phyloP scores from a whole-genome alignment of 2,888 invertebrate genomes.

The Pedicia rivosa region DNA sequence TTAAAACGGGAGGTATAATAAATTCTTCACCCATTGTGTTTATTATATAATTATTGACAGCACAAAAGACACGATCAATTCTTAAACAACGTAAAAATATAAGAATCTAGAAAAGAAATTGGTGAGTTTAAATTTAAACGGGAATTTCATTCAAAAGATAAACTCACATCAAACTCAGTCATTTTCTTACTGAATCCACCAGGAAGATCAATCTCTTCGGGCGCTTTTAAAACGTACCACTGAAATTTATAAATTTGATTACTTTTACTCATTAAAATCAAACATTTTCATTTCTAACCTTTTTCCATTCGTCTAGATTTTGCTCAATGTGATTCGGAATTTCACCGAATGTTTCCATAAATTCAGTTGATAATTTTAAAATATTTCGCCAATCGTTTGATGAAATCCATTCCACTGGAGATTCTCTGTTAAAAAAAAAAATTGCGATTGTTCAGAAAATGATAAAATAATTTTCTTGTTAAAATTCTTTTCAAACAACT shows the following conservation, averaged over 20 bases:
- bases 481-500: no score
- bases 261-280: no score
- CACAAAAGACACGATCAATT: conserved; percentile 72
- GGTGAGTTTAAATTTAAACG: no score
- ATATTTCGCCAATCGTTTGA: conserved; percentile 70
- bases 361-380: conserved; percentile 51
- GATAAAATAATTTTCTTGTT: no score
- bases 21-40: conserved; percentile 74
- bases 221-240: conserved; percentile 74
- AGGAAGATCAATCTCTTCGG: conserved; percentile 58
- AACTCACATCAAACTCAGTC: conserved; percentile 39
- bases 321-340: conserved; percentile 46
- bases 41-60: conserved; percentile 67
- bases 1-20: conserved; percentile 70
- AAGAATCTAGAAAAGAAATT: conserved; percentile 42
- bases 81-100: conserved; percentile 82
- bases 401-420: conserved; percentile 59
- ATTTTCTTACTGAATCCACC: conserved; percentile 47
- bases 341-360: conserved; percentile 44
- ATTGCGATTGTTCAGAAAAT: no score
- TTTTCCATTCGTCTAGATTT: conserved; percentile 42
- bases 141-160: no score
- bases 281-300: no score
- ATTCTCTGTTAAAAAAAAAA: no score
- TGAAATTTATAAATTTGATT: no score